Evolutionary conservation across 2,888 invertebrate genomes (phyloP), one percentile per base, ranked within the genome.

Genomic region (Hemaris fuciformis): DNA sequence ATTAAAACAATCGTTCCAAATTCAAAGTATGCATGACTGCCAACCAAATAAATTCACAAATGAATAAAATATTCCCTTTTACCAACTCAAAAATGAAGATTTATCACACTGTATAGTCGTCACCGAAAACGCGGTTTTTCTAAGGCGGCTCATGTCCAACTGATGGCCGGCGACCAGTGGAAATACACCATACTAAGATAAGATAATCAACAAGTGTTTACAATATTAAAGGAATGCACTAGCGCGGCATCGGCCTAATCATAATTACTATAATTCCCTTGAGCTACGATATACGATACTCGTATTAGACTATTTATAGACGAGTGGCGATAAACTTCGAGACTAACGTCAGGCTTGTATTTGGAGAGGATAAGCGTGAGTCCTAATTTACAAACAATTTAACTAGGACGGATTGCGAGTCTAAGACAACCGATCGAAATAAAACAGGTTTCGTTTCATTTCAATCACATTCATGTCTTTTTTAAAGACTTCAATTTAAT

Each of bases 101-200:
- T 3, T 18, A 13, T 27, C 7, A 3, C 53, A 53, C 27, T 31
- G 7, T 31, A 8, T 18, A 18, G 25, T 25, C 5, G 48, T 8
- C 53, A 53, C 53, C 31, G 53, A 31, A 31, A 31, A n/a, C 53
- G 31, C 18, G 27, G 27, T 27, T 31, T 27, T 5, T 10, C 3
- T 6, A 10, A 1, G 23, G 23, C 41, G 57, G 3, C 15, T 20
- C 23, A 57, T 56, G 15, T 13, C 7, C 20, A 22, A 61, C 61
- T 61, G 42, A 53, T 20, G 20, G 31, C 25, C 60, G n/a, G 15
- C 25, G 23, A 7, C 15, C 23, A 57, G 43, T 61, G 61, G 61
- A 61, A 61, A 57, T 57, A 25, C 57, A 57, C 57, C 41, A 48
- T 38, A 8, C 46, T 27, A 22, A n/a, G 61, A 61, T 61, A 61